Evolutionary conservation across 2,113 vertebrate species (phyloP).

Genomic region (Cottus gobio): DNA sequence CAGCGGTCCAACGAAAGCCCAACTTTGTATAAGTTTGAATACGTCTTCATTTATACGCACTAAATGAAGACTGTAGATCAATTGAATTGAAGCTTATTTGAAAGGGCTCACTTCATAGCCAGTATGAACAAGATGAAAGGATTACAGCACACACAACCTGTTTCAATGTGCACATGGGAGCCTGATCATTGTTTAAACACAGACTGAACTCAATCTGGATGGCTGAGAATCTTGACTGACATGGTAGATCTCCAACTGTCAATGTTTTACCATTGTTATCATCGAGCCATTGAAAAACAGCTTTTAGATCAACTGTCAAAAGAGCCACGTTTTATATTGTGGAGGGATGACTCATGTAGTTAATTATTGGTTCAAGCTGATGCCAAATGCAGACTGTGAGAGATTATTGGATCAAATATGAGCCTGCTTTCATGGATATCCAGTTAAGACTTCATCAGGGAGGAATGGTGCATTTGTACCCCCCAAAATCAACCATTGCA

Average conservation of each 20-base stretch:
- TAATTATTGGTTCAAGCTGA: background rate
- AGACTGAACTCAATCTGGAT: background rate
- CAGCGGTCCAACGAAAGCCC: background rate
- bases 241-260: background rate
- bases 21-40: background rate
- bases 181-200: background rate
- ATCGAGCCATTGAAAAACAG: background rate
- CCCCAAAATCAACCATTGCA: background rate
- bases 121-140: background rate
- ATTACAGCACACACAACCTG: background rate
- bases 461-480: background rate
- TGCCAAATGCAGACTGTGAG: background rate
- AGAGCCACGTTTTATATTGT: background rate
- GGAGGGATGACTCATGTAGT: constrained; percentile 9
- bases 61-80: background rate
- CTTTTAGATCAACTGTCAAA: background rate
- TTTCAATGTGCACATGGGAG: background rate
- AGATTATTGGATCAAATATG: background rate
- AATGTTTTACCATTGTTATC: background rate
- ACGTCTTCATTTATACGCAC: background rate
- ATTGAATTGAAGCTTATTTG: background rate
- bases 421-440: constrained; percentile 9
- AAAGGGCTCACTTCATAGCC: background rate
- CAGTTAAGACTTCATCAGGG: background rate
- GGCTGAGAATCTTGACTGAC: background rate